Percentiles rank a stretch among this genome's conserved stretches.
These are phyloP conservation scores for Sebastes oblongus DNA, from an alignment of 2,797 vertebrate genomes.

Conservation along the genomic window DNA sequence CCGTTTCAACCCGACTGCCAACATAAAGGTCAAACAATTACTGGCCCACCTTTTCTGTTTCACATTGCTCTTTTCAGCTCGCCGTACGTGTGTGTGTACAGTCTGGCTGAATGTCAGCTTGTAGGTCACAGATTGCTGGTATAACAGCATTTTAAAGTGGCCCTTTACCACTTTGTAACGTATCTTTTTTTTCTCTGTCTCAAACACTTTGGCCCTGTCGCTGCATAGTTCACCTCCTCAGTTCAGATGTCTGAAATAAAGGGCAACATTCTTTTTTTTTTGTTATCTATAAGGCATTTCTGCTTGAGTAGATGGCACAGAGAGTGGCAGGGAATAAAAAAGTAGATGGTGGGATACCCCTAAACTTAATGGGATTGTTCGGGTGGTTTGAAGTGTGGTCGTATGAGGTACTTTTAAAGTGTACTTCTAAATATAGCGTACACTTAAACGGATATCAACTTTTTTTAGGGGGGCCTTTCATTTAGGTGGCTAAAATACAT, in stretches of 20 bases:
- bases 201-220: not conserved
- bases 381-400: no score
- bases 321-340: not conserved
- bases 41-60: conserved; percentile 66
- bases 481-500: no score
- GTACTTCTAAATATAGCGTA: no score
- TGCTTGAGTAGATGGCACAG: conserved; percentile 11
- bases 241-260: conserved; percentile 18
- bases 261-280: not conserved
- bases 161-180: conserved; percentile 30
- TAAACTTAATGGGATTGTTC: no score
- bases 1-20: conserved; percentile 59
- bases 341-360: not conserved
- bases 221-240: conserved; percentile 18
- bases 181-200: conserved; percentile 14
- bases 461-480: no score
- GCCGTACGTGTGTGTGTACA: conserved; percentile 3
- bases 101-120: conserved; percentile 65
- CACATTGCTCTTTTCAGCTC: conserved; percentile 62
- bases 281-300: conserved; percentile 8
- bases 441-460: no score
- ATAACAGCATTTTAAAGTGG: conserved; percentile 60
- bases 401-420: no score
- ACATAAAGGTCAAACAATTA: conserved; percentile 76
- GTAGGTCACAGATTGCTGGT: conserved; percentile 60